phyloP scores from a whole-genome alignment of 2,797 vertebrate genomes.

The Thunnus albacares region DNA sequence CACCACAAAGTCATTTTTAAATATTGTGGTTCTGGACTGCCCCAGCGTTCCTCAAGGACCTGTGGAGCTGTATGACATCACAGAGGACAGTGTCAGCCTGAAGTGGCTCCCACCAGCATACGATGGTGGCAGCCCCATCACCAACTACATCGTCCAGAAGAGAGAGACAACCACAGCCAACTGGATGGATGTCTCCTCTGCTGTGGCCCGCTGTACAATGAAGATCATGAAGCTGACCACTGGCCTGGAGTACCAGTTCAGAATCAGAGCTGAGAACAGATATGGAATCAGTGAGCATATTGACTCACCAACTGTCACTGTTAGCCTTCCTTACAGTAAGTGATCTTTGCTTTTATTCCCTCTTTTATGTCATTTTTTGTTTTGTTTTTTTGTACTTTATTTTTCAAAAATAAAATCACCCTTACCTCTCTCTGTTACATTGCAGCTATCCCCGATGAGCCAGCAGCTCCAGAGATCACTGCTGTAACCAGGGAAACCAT shows the following conservation, averaged over 20 bases:
- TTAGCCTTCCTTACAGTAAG: constrained; percentile 98
- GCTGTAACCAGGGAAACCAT: constrained; percentile 93
- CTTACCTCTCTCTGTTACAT: constrained; percentile 36
- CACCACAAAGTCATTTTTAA: constrained; percentile 94
- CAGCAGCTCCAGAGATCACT: constrained; percentile 93
- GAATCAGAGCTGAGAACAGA: constrained; percentile 97
- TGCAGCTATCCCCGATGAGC: constrained; percentile 92
- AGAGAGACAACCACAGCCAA: constrained; percentile 96
- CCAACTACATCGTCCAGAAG: constrained; percentile 96
- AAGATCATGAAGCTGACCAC: constrained; percentile 95
- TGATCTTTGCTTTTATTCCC: not conserved
- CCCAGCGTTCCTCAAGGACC: constrained; percentile 94
- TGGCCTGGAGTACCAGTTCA: constrained; percentile 98
- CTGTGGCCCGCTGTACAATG: constrained; percentile 93
- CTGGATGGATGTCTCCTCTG: constrained; percentile 96
- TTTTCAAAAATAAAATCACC: not conserved
- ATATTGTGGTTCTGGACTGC: constrained; percentile 94
- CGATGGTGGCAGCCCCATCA: constrained; percentile 97
- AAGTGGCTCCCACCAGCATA: constrained; percentile 95
- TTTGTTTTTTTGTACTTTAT: not conserved
- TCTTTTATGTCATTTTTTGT: not conserved
- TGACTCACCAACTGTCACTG: constrained; percentile 90
- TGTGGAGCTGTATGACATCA: constrained; percentile 91
- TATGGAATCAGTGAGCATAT: constrained; percentile 97
- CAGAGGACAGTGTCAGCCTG: constrained; percentile 93